phyloP scores from a whole-genome alignment of 2,113 vertebrate species.

The Phalacrocorax brasilianus region DNA sequence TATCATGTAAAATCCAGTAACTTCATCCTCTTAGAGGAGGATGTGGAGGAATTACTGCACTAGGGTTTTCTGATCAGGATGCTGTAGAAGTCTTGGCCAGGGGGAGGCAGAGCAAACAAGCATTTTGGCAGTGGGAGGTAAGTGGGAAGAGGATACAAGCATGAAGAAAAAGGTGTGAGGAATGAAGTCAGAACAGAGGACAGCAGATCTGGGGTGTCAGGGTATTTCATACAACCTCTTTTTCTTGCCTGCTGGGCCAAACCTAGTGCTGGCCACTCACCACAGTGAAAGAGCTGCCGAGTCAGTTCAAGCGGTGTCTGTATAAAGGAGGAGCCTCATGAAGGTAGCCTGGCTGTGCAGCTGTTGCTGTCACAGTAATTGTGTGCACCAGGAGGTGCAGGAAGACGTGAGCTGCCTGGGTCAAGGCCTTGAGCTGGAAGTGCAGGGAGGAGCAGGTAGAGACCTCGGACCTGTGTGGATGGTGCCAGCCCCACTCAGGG shows the following conservation, averaged over 20 bases:
- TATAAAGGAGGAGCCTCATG: background rate
- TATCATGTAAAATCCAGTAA: background rate
- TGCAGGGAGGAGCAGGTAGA: background rate
- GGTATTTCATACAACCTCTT: background rate
- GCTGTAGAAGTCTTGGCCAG: background rate
- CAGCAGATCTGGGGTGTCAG: background rate
- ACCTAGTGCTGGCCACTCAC: accelerated
- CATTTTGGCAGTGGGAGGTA: background rate
- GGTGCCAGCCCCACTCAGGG: accelerated
- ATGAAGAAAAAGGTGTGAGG: background rate
- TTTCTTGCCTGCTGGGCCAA: background rate
- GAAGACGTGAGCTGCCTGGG: background rate
- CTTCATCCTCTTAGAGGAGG: background rate
- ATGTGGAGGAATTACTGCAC: background rate
- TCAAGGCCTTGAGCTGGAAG: background rate
- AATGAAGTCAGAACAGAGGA: background rate
- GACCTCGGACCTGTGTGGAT: background rate
- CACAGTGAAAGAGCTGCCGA: background rate
- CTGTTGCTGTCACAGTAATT: background rate
- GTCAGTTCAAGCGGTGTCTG: accelerated
- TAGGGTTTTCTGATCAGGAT: background rate
- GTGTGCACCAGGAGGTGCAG: background rate
- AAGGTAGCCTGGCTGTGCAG: background rate
- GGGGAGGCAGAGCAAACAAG: background rate
- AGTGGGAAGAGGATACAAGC: background rate